Conservation (phyloP, 2,888 invertebrate genomes). For the Erebia palarica region DNA sequence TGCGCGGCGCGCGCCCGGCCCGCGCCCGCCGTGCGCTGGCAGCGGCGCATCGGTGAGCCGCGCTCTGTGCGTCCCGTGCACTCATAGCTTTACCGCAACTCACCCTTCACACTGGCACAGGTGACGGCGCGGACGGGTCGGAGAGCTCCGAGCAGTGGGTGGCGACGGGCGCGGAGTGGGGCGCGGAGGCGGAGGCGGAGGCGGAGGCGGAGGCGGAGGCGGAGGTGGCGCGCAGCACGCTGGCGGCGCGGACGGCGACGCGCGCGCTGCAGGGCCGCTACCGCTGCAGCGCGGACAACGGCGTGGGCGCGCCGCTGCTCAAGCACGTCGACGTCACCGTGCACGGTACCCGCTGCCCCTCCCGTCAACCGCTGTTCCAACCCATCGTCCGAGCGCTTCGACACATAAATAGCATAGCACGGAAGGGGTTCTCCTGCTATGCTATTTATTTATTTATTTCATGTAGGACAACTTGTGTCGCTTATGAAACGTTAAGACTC, state of each 20-base stretch:
- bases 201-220: constrained; percentile 38
- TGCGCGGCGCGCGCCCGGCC: constrained; percentile 90
- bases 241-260: constrained; percentile 84
- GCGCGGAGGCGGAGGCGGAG: constrained; percentile 44
- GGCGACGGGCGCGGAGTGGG: constrained; percentile 38
- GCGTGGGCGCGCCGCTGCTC: constrained; percentile 89
- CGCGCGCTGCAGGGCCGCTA: constrained; percentile 89
- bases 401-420: too few relatives aligned
- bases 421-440: too few relatives aligned
- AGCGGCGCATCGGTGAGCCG: constrained; percentile 68
- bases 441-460: too few relatives aligned
- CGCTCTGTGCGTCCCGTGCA: neutral
- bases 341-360: constrained; percentile 83
- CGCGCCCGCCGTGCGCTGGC: constrained; percentile 85
- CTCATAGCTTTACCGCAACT: too few relatives aligned
- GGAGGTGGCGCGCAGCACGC: constrained; percentile 50
- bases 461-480: too few relatives aligned
- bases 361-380: too few relatives aligned
- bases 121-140: constrained; percentile 38
- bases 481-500: too few relatives aligned
- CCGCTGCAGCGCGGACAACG: constrained; percentile 91
- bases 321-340: constrained; percentile 91
- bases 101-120: constrained; percentile 33
- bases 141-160: constrained; percentile 44
- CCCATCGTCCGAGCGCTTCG: too few relatives aligned